Evolutionary conservation across 2,113 vertebrate genomes (phyloP).

Genomic region (Phrynosoma platyrhinos): DNA sequence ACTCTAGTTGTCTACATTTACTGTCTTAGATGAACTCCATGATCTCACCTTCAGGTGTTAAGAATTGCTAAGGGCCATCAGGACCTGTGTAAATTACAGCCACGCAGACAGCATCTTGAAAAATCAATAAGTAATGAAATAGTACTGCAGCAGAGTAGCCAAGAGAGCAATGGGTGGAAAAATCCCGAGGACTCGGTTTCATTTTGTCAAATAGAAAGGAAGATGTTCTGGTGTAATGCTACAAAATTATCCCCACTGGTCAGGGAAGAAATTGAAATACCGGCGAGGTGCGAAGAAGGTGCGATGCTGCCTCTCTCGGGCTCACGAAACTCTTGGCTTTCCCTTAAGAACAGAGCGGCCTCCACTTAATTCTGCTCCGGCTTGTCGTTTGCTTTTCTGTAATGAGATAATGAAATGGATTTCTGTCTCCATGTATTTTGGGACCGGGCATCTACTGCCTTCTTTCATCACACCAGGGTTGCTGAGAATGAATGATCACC

Average conservation of each 20-base stretch:
- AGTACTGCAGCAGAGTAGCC: conserved; percentile 81
- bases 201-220: conserved; percentile 84
- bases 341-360: neutral
- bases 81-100: conserved; percentile 86
- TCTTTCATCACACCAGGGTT: conserved; percentile 5
- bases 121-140: conserved; percentile 89
- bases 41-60: conserved; percentile 81
- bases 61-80: conserved; percentile 81
- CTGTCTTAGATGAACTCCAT: conserved; percentile 71
- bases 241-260: conserved; percentile 75
- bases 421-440: conserved; percentile 6
- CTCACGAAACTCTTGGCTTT: neutral
- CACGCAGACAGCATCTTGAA: conserved; percentile 79
- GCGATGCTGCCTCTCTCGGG: conserved; percentile 21
- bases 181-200: conserved; percentile 82
- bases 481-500: conserved; percentile 17
- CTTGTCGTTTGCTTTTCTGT: neutral
- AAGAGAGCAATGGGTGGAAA: conserved; percentile 83
- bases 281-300: conserved; percentile 48
- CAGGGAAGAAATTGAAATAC: conserved; percentile 69
- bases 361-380: neutral
- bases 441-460: neutral
- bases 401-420: neutral
- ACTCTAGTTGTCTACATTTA: conserved; percentile 68
- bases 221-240: conserved; percentile 78